Evolutionary conservation across 1,140 invertebrate genomes (phyloP), one percentile per base, ranked within the genome.

Genomic region (Prorops nasuta): DNA sequence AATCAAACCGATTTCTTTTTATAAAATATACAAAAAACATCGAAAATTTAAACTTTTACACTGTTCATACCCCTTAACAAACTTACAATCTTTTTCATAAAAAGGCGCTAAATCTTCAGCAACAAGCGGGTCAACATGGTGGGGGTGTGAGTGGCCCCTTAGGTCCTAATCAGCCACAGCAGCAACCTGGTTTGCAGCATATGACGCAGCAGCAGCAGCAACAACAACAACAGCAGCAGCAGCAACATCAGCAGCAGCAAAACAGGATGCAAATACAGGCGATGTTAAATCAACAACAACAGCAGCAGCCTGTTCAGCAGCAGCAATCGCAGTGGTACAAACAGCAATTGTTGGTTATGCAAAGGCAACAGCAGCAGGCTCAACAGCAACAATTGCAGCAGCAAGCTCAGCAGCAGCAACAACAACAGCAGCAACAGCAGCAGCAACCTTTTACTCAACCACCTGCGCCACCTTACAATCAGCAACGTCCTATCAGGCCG

Each of bases 241-340:
- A 74, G 35, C 69, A 76, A 20, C 77, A 76, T 16, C 72, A 61
- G 61, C 71, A 61, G 52, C 72, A 71, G 34, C 73, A 74, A 42
- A 63, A 66, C n/a, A 66, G 65, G 38, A 58, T 67, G 54, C 77
- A 76, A 24, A 78, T 79, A 47, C 79, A 79, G 49, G 66, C 72
- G 22, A 66, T 75, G 62, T 18, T 72, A 21, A 67, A 61, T 54
- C 71, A 71, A 15, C 71, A 71, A 20, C 72, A 72, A 28, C 75
- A 74, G 21, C 77, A 76, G 41, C 74, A 72, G 17, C 69, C 71
- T n/a, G 76, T 79, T 9, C 73, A 76, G 24, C 79, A 81, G 56
- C 81, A 81, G 57, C 77, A 81, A 37, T 73, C 80, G 37, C 80
- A 75, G 21, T 78, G 77, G 74, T 80, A 76, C 49, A 81, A 83